Evolutionary conservation across 2,888 invertebrate species (phyloP).

Genomic region (Agonopterix arenella): DNA sequence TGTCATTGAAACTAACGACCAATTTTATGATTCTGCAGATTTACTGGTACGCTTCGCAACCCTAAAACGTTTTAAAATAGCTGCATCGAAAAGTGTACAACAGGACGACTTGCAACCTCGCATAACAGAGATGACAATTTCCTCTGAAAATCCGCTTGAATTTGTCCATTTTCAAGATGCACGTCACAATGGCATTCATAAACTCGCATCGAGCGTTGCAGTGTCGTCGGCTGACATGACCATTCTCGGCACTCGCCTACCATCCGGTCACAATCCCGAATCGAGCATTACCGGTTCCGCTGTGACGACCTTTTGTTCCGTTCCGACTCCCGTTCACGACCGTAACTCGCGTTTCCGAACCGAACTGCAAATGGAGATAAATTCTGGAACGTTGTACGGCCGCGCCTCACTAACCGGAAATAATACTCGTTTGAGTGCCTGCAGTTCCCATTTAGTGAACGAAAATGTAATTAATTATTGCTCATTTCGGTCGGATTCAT

Average conservation of each 20-base stretch:
- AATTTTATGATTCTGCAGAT: too few relatives aligned
- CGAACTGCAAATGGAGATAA: constrained; percentile 54
- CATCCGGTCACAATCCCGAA: constrained; percentile 45
- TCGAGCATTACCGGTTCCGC: constrained; percentile 53
- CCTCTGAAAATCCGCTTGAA: not conserved
- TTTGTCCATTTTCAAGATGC: constrained; percentile 2
- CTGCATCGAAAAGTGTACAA: too few relatives aligned
- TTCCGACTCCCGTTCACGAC: constrained; percentile 35
- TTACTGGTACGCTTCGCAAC: too few relatives aligned
- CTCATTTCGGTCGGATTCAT: constrained; percentile 42
- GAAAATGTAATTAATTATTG: constrained; percentile 53
- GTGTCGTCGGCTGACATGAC: constrained; percentile 35
- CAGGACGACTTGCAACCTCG: too few relatives aligned
- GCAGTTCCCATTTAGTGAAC: constrained; percentile 37
- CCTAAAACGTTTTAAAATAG: too few relatives aligned
- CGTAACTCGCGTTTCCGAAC: constrained; percentile 49
- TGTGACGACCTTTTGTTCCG: constrained; percentile 55
- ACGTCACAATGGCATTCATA: constrained; percentile 4
- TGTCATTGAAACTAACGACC: too few relatives aligned
- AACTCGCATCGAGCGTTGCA: constrained; percentile 6
- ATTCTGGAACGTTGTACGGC: constrained; percentile 34
- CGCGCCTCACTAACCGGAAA: constrained; percentile 35
- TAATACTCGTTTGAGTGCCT: constrained; percentile 41
- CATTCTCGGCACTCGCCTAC: constrained; percentile 30
- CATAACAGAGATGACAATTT: too few relatives aligned